Evolutionary conservation across 2,888 invertebrate species (phyloP).

Genomic region (Dicranocentrus wangi): DNA sequence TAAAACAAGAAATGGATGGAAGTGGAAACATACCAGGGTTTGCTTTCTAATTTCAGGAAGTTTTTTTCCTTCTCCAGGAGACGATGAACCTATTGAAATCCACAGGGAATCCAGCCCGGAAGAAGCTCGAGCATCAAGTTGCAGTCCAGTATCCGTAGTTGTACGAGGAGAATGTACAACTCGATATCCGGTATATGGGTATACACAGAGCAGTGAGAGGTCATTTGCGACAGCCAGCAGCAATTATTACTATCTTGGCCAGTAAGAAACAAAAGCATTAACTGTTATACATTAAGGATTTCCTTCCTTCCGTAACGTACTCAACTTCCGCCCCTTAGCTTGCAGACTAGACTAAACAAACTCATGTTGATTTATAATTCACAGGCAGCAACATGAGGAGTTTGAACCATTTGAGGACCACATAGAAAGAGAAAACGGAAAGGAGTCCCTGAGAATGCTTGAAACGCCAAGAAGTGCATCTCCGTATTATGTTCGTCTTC

Average conservation of each 20-base stretch:
- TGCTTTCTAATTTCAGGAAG: background rate
- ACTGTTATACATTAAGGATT: no score
- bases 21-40: background rate
- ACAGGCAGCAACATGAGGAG: slow-evolving; percentile 32
- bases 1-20: background rate
- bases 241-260: slow-evolving; percentile 58
- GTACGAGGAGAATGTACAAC: slow-evolving; percentile 28
- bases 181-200: background rate
- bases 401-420: slow-evolving; percentile 13
- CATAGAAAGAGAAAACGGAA: background rate
- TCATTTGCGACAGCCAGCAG: slow-evolving; percentile 44
- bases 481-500: slow-evolving; percentile 69
- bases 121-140: slow-evolving; percentile 3
- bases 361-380: background rate
- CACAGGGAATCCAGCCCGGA: slow-evolving; percentile 29
- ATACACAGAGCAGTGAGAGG: slow-evolving; percentile 32
- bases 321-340: no score
- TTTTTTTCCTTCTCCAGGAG: background rate
- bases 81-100: slow-evolving; percentile 31
- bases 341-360: background rate
- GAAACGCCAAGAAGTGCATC: slow-evolving; percentile 60
- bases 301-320: no score
- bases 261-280: slow-evolving; percentile 39
- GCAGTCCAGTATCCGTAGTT: slow-evolving; percentile 35
- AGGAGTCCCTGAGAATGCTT: background rate